Evolutionary conservation across 37 sponge, comb jelly and placozoan species (phyloP).

Genomic region (Haliclona indistincta): DNA sequence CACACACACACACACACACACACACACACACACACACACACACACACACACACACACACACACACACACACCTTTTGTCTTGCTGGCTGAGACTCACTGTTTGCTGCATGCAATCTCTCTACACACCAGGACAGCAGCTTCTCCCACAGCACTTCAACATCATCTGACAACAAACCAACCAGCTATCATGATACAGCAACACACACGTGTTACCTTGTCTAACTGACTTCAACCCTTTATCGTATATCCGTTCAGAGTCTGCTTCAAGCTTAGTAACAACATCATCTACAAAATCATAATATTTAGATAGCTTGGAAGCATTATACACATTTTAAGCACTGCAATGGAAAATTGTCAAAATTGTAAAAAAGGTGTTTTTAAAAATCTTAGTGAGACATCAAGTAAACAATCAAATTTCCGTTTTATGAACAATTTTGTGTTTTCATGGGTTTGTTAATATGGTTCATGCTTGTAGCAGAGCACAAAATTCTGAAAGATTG

Average conservation of each 20-base stretch:
- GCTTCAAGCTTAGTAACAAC: constrained; percentile 22
- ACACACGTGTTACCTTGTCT: not conserved
- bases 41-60: not conserved
- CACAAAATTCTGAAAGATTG: too few relatives aligned
- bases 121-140: constrained; percentile 32
- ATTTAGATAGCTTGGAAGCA: not conserved
- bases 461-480: too few relatives aligned
- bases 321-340: too few relatives aligned
- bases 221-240: constrained; percentile 16
- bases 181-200: not conserved
- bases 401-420: too few relatives aligned
- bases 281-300: constrained; percentile 16
- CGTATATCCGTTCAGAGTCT: constrained; percentile 22
- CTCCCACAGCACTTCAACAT: constrained; percentile 24
- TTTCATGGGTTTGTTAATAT: too few relatives aligned
- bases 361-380: too few relatives aligned
- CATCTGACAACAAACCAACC: not conserved
- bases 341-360: too few relatives aligned
- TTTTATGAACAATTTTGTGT: too few relatives aligned
- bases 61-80: not conserved
- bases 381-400: too few relatives aligned
- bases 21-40: not conserved
- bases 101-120: constrained; percentile 21
- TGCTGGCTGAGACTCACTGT: not conserved
- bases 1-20: not conserved